phyloP scores from a whole-genome alignment of 2,888 invertebrate genomes.

The Pollenia labialis region DNA sequence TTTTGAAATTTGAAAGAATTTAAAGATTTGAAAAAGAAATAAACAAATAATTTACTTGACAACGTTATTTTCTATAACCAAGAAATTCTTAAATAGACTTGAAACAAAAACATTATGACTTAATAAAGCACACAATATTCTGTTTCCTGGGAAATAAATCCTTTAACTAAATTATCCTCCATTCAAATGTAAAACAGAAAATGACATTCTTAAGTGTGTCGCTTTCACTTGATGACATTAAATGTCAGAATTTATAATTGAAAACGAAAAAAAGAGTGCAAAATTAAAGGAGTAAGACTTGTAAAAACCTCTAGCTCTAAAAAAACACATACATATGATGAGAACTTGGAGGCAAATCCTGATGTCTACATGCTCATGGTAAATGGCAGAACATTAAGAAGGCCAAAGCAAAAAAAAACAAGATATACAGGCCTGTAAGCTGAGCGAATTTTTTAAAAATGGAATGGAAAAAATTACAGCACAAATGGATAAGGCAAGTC shows the following conservation, averaged over 20 bases:
- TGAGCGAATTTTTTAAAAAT: neutral
- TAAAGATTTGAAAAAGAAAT: too few relatives aligned
- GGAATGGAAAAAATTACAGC: neutral
- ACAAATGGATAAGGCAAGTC: neutral
- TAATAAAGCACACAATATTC: neutral
- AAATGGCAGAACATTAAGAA: conserved; percentile 11
- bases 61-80: neutral
- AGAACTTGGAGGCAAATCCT: neutral
- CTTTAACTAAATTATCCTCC: neutral
- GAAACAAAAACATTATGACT: neutral
- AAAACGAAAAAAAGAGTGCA: conserved; percentile 52
- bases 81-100: neutral
- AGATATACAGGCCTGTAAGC: neutral
- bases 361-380: conserved; percentile 13
- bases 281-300: conserved; percentile 41
- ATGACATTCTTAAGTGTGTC: conserved; percentile 71
- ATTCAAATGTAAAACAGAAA: conserved; percentile 52
- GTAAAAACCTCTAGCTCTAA: conserved; percentile 29
- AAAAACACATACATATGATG: conserved; percentile 12
- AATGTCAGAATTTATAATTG: conserved; percentile 70
- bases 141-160: neutral
- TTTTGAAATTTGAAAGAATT: too few relatives aligned
- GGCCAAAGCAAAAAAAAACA: neutral
- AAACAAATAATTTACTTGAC: too few relatives aligned
- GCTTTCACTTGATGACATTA: conserved; percentile 72